Conservation (phyloP, 2,113 vertebrate species). For the Cryptomyrus ogoouensis region DNA sequence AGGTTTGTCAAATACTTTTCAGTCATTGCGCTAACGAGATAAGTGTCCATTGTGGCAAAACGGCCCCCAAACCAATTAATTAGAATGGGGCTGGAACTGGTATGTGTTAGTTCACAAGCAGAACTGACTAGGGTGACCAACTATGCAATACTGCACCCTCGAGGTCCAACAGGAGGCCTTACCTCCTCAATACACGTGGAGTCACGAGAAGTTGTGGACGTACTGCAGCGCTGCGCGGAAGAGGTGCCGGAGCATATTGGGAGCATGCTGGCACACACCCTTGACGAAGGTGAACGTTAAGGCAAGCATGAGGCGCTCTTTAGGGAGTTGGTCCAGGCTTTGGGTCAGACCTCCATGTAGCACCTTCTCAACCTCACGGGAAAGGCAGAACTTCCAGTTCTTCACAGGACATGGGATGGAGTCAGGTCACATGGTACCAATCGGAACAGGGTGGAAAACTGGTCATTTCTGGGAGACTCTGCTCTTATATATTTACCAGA, state of each 20-base stretch:
- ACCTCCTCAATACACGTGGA: not conserved
- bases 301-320: conserved; percentile 63
- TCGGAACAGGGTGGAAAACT: not conserved
- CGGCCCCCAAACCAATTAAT: not conserved
- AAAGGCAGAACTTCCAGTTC: conserved; percentile 55
- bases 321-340: conserved; percentile 48
- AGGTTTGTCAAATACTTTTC: not conserved
- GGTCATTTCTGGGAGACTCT: not conserved
- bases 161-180: not conserved
- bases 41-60: not conserved
- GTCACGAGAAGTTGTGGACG: conserved; percentile 35
- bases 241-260: conserved; percentile 56
- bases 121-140: not conserved
- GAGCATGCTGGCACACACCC: conserved; percentile 58
- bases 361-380: conserved; percentile 38
- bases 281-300: conserved; percentile 72
- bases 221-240: conserved; percentile 54
- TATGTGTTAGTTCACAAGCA: not conserved
- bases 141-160: not conserved
- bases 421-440: not conserved
- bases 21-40: not conserved
- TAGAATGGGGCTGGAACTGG: not conserved
- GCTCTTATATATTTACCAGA: too few species aligned
- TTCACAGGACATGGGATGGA: conserved; percentile 33
- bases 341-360: conserved; percentile 29